Conservation (phyloP, 2,888 invertebrate genomes). For the Drosophila stalkeri region DNA sequence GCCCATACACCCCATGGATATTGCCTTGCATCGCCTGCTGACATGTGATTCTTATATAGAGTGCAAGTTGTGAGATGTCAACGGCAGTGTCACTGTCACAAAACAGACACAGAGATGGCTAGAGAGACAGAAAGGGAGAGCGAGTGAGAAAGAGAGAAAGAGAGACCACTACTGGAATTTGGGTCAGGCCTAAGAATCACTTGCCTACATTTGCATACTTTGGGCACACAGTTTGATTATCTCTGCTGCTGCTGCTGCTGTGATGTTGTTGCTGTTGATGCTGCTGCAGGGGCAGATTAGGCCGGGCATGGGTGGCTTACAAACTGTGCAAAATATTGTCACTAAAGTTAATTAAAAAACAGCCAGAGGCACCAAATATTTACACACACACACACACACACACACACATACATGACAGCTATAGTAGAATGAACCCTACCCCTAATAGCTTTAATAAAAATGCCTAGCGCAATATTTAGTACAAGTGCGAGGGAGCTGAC, state of each 20-base stretch:
- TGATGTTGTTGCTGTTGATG: neutral
- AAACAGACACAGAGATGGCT: conserved; percentile 7
- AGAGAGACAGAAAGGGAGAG: neutral
- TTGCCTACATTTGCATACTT: conserved; percentile 72
- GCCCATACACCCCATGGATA: conserved; percentile 56
- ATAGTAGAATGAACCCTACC: neutral
- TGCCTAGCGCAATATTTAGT: conserved; percentile 36
- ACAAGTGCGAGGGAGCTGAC: neutral
- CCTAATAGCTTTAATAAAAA: conserved; percentile 74
- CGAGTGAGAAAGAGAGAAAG: neutral
- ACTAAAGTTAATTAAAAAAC: conserved; percentile 81
- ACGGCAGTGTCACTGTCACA: conserved; percentile 64
- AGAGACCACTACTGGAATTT: conserved; percentile 43
- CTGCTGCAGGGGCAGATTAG: conserved; percentile 36
- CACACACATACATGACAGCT: conserved; percentile 22
- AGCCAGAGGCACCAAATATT: conserved; percentile 70
- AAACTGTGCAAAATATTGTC: conserved; percentile 77
- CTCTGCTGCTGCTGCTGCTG: conserved; percentile 30
- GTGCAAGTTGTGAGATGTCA: conserved; percentile 76
- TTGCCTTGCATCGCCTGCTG: conserved; percentile 45
- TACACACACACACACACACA: conserved; percentile 30
- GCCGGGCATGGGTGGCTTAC: conserved; percentile 16
- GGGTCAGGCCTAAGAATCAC: conserved; percentile 60
- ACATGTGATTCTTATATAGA: conserved; percentile 58
- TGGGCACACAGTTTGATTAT: conserved; percentile 69